Base-by-base conservation (phyloP, 2,888 invertebrate genomes). In the Chrysopilus asiliformis region DNA sequence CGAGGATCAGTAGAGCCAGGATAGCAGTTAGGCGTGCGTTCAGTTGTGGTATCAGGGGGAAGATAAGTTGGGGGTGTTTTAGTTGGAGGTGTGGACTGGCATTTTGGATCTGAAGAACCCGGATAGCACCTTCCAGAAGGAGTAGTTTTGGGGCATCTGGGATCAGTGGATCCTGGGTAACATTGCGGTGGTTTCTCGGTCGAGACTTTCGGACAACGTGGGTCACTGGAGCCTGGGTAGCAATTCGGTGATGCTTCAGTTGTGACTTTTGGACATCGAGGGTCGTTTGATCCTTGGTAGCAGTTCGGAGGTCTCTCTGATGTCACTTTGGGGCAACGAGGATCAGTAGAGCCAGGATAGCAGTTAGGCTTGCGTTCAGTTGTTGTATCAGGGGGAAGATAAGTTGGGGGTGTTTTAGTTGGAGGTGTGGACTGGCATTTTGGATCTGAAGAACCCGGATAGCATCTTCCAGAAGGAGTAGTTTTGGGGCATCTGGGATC, bases 231-330 rank as follows among this genome's bases (percentile, higher is more conserved):
- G n/a, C n/a, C n/a, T n/a, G n/a, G n/a, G n/a, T n/a, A 25, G 8
- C 35, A 40, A 32, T 15, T 26, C 10, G 39, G 63, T 19, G 41
- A 60, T 25, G 58, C 58, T 38, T 61, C 61, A 34, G 40, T 36
- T 29, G 49, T 46, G 9, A 49, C 60, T 61, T 14, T 64, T 58
- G 38, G 55, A 39, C 63, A 43, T 33, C 58, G 47, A 0, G 59
- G 60, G 33, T 64, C 59, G 1, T 55, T 13, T 7, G 46, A 44
- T 2, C 44, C 60, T 7, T 56, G 57, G 24, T 50, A 58, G 34
- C 59, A 60, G 3, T 40, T 40, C 10, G 49, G 51, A 19, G 43
- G 45, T 3, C 9, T 28, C 12, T 26, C 15, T 10, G 29, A 22
- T 36, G 36, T 28, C 10, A 8, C 13, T 19, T 28, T 12, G 0